Conservation (phyloP, 2,797 vertebrate species). For the Delichon dasypus region DNA sequence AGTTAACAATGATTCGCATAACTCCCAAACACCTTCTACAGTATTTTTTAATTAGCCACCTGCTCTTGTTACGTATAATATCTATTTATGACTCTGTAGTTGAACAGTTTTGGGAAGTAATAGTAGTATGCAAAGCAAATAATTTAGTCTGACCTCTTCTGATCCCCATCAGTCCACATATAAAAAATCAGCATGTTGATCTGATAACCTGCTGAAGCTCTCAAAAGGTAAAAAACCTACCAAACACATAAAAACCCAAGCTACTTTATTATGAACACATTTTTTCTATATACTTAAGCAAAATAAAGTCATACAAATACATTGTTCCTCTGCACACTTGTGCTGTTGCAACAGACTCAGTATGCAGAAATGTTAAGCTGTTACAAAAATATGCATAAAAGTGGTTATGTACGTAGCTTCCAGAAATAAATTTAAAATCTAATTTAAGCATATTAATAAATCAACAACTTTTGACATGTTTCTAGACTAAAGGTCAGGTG, state of each 20-base stretch:
- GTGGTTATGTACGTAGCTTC: not conserved
- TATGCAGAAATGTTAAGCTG: not conserved
- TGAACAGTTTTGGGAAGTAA: not conserved
- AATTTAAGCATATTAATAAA: not conserved
- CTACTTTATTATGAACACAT: not conserved
- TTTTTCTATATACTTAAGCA: not conserved
- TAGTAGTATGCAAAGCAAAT: not conserved
- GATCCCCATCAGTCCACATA: not conserved
- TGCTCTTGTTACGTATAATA: not conserved
- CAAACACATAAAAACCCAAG: accelerated
- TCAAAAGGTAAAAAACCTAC: not conserved
- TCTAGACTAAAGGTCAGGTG: not conserved
- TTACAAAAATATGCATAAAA: not conserved
- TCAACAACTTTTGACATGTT: not conserved
- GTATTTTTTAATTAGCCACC: not conserved
- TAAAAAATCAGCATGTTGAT: not conserved
- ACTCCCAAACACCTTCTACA: not conserved
- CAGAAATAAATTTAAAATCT: not conserved
- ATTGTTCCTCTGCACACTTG: not conserved
- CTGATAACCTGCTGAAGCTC: not conserved
- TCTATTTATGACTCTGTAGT: not conserved
- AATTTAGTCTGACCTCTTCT: not conserved
- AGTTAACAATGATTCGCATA: not conserved
- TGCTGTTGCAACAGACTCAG: not conserved
- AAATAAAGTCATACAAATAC: not conserved